Evolutionary conservation across 2,888 invertebrate species (phyloP).

Genomic region (Epinotia nisella): DNA sequence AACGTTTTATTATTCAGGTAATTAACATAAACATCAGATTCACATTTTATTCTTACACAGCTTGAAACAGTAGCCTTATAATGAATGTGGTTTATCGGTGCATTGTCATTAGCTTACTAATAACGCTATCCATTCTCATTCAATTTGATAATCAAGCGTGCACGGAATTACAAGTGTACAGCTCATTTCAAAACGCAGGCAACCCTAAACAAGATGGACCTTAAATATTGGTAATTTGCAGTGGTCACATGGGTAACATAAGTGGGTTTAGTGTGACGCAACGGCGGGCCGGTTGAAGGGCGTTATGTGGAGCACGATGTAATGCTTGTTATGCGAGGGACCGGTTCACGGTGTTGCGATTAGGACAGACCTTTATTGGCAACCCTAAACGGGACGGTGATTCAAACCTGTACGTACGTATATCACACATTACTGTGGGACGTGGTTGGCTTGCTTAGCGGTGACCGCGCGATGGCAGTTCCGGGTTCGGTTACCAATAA

Average conservation of each 20-base stretch:
- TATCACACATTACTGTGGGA: neutral
- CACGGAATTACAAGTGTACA: constrained; percentile 20
- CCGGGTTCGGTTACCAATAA: neutral
- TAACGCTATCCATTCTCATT: constrained; percentile 13
- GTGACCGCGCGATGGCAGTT: neutral
- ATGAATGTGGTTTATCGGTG: neutral
- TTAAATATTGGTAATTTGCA: neutral
- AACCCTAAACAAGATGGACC: neutral
- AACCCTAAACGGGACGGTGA: constrained; percentile 13
- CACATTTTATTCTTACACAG: neutral
- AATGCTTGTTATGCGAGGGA: constrained; percentile 23
- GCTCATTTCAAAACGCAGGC: constrained; percentile 13
- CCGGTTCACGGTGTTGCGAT: constrained; percentile 20
- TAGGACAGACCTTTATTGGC: constrained; percentile 24
- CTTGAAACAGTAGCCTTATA: neutral
- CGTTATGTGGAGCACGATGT: constrained; percentile 39
- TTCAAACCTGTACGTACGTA: constrained; percentile 6
- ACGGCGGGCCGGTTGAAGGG: constrained; percentile 35
- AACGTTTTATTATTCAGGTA: too few species aligned
- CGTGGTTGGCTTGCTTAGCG: neutral
- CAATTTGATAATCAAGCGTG: constrained; percentile 25
- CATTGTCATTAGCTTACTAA: neutral
- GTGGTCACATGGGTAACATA: neutral
- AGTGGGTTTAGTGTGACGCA: constrained; percentile 21
- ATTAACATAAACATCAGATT: neutral